Conservation (phyloP, 2,113 vertebrate genomes). For the Sceloporus undulatus region DNA sequence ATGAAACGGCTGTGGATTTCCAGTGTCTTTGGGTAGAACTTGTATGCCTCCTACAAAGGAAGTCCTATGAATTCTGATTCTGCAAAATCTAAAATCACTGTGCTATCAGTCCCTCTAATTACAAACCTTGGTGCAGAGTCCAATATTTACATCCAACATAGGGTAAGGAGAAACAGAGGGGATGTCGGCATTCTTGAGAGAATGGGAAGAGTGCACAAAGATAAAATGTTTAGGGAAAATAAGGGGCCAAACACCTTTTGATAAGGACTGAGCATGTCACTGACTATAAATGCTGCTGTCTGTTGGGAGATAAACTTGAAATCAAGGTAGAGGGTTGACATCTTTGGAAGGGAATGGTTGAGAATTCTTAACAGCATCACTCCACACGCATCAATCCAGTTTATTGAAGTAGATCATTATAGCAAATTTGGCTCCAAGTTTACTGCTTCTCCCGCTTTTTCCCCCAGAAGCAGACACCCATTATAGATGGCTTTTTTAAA, state of each 20-base stretch:
- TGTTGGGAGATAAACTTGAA: neutral
- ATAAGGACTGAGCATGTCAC: neutral
- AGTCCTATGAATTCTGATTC: too few species aligned
- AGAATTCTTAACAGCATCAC: neutral
- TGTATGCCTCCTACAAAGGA: neutral
- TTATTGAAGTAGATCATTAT: neutral
- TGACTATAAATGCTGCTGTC: neutral
- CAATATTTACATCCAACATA: neutral
- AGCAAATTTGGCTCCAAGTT: slow-evolving; percentile 32
- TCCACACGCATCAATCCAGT: neutral
- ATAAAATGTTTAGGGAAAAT: neutral
- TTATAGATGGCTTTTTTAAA: slow-evolving; percentile 33
- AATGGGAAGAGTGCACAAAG: neutral
- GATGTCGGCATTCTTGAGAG: neutral
- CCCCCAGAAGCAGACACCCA: neutral
- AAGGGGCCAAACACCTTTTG: neutral
- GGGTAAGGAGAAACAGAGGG: neutral
- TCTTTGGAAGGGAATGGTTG: neutral
- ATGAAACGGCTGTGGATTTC: neutral
- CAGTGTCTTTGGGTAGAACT: neutral
- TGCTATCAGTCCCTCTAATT: too few species aligned
- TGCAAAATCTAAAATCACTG: too few species aligned
- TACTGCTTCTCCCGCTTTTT: neutral
- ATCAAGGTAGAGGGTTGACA: neutral
- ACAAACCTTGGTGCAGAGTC: too few species aligned